Evolutionary conservation across 2,888 invertebrate genomes (phyloP).

Genomic region (Sphaerophoria rueppellii): DNA sequence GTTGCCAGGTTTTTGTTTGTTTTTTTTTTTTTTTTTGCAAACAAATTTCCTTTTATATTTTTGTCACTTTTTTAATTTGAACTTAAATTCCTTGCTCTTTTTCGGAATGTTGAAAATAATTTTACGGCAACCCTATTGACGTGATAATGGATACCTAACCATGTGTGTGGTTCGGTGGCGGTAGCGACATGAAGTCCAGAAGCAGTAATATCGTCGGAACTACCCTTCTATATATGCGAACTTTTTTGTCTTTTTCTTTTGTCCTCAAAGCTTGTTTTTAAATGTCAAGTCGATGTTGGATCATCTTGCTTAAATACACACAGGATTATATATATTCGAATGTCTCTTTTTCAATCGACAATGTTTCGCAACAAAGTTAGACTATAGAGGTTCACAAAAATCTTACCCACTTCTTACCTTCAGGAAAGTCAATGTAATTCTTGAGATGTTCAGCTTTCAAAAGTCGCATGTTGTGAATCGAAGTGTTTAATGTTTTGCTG

Average conservation of each 20-base stretch:
- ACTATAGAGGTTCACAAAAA: not conserved
- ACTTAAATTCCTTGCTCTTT: not conserved
- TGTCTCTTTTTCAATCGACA: too few relatives aligned
- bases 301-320: not conserved
- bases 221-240: constrained; percentile 42
- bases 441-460: not conserved
- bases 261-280: constrained; percentile 6
- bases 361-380: too few relatives aligned
- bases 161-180: constrained; percentile 12
- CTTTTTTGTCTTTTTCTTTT: constrained; percentile 8
- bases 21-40: too few relatives aligned
- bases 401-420: not conserved
- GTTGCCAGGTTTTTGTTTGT: constrained; percentile 1
- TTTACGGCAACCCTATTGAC: not conserved
- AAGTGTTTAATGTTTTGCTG: not conserved
- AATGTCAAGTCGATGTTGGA: not conserved
- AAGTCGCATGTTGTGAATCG: not conserved
- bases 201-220: constrained; percentile 28
- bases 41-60: too few relatives aligned
- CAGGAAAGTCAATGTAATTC: too few relatives aligned
- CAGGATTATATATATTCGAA: too few relatives aligned
- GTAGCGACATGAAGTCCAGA: constrained; percentile 28
- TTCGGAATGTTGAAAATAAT: not conserved
- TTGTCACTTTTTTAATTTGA: too few relatives aligned
- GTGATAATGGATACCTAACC: not conserved